Conservation (phyloP, 2,797 vertebrate species). For the Anas capensis region DNA sequence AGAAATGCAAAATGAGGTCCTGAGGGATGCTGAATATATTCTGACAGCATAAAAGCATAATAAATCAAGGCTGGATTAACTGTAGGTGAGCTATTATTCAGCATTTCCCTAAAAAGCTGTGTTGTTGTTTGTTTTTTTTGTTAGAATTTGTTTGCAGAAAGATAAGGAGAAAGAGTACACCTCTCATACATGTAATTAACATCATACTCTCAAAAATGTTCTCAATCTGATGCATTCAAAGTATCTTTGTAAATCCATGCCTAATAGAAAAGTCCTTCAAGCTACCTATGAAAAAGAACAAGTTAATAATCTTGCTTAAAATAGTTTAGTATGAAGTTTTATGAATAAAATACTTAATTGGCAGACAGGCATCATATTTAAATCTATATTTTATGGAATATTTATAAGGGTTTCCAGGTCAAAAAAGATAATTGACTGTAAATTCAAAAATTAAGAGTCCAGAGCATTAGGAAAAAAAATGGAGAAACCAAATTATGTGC, state of each 20-base stretch:
- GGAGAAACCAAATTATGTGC: not conserved
- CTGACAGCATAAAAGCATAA: constrained; percentile 28
- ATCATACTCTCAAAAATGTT: constrained; percentile 22
- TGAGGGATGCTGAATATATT: not conserved
- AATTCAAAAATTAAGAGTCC: not conserved
- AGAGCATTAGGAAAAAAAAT: not conserved
- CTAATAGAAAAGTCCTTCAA: constrained; percentile 52
- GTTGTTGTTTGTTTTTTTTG: not conserved
- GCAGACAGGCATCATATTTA: not conserved
- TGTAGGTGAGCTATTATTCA: not conserved
- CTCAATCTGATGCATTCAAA: constrained; percentile 20
- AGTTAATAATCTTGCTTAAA: constrained; percentile 54
- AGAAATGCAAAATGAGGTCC: constrained; percentile 40
- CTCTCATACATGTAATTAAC: constrained; percentile 31
- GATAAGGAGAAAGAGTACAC: not conserved
- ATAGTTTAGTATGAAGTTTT: not conserved
- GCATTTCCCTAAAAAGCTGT: not conserved
- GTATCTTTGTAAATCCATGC: not conserved
- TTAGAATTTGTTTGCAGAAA: constrained; percentile 20
- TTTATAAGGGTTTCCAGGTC: not conserved
- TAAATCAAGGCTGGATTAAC: constrained; percentile 12
- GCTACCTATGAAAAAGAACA: constrained; percentile 12
- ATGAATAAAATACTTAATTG: not conserved
- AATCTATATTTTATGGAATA: not conserved
- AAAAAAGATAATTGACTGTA: not conserved